Evolutionary conservation across 2,888 invertebrate species (phyloP), one percentile per base, ranked within the genome.

Genomic region (Pantelozetes paolii): DNA sequence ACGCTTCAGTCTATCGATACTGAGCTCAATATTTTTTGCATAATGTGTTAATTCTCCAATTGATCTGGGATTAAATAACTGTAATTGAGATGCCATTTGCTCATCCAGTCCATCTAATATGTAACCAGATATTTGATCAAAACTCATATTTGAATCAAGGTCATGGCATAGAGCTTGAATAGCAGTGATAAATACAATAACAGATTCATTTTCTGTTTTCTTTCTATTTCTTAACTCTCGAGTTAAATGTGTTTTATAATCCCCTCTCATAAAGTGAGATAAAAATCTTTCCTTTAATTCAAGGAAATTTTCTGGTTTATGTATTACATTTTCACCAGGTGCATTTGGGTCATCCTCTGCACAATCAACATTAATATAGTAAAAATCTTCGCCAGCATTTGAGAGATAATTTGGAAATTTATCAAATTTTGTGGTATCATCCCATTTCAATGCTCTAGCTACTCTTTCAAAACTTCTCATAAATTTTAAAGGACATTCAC

Each of bases 301-400:
- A 8, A n/a, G 20, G 36, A 32, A 64, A 64, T 1, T 64, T 9
- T 32, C 64, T 11, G 64, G 64, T n/a, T 30, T 64, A n/a, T 23
- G 6, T 6, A 26, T 57, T 5, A 15, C 6, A 15, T 15, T 20
- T 5, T 50, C 5, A n/a, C 8, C 18, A 50, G 15, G 9, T 2
- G 15, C 28, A 6, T 57, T 15, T n/a, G 15, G 23, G 23, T 64
- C 64, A 8, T 6, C 28, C 1, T 26, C 57, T n/a, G 36, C 36
- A 64, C 64, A 64, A n/a, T 64, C 64, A n/a, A 64, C 32, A 64
- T 36, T n/a, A 1, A 64, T 64, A 36, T 64, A 64, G n/a, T 64
- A 20, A 64, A 64, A 64, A 36, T 64, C 36, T 18, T 64, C 64
- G 2, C 36, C 64, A 20, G 64, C 64, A 36, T 36, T n/a, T 2